Evolutionary conservation across 1,140 invertebrate species (phyloP), one percentile per base, ranked within the genome.

Genomic region (Brachionus calyciflorus): DNA sequence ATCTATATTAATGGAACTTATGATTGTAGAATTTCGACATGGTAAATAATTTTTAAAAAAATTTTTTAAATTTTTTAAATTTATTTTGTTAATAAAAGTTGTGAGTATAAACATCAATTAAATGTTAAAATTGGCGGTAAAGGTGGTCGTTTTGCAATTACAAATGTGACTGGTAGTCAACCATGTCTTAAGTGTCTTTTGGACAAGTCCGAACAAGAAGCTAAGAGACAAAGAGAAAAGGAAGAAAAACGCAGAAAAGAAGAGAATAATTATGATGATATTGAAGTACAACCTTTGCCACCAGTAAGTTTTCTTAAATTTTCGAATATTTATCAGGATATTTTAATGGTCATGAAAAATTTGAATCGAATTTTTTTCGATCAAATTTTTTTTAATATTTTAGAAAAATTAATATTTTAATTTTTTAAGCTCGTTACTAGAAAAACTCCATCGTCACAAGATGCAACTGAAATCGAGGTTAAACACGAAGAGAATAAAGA

Each of bases 81-180:
- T 40, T 40, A 40, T 40, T 40, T 40, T 40, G 12, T 6, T 6
- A n/a, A n/a, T n/a, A n/a, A n/a, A n/a, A n/a, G 85, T 79, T 86
- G 85, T 78, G 85, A 86, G 78, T 84, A 82, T 69, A 81, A 82
- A 53, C 84, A 85, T 77, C 77, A 69, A 14, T 78, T 79, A 12
- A 83, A 83, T 14, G 78, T 78, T 10, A 80, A 80, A 57, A 80
- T 86, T 19, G 84, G 84, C 7, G 83, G 84, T 4, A 81, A 81
- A 46, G 78, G 81, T 65, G 84, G 84, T 14, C 82, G 84, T 57
- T 86, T 86, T 76, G 82, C 69, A 6, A 73, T 73, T n/a, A 40
- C 69, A 26, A 73, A 51, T 73, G 69, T 65, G 6, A 44, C 40
- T 44, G 60, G 60, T 14, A 44, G 60, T 24, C 17, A 41, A 41